Evolutionary conservation across 2,888 invertebrate genomes (phyloP).

Genomic region (Mythimna loreyi): DNA sequence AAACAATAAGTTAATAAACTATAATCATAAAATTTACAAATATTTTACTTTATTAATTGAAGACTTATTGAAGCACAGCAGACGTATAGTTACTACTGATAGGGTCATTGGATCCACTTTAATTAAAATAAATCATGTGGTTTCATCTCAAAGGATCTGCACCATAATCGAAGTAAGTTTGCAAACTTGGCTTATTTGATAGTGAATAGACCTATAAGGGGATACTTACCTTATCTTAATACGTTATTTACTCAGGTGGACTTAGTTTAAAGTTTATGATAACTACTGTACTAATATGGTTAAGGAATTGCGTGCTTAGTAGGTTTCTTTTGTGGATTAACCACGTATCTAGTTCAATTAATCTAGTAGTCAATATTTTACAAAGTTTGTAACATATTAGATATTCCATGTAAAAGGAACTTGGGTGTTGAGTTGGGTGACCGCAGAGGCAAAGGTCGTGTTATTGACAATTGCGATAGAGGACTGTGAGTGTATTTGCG

Average conservation of each 20-base stretch:
- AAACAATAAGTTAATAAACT: neutral
- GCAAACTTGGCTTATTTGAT: slow-evolving; percentile 34
- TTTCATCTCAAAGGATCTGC: slow-evolving; percentile 35
- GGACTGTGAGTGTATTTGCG: neutral
- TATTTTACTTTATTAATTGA: neutral
- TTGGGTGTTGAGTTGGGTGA: neutral
- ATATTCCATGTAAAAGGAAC: neutral
- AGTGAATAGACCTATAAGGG: slow-evolving; percentile 19
- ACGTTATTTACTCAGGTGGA: neutral
- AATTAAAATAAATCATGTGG: slow-evolving; percentile 26
- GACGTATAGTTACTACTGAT: slow-evolving; percentile 7
- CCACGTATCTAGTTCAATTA: no score
- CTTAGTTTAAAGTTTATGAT: slow-evolving; percentile 33
- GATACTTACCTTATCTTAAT: slow-evolving; percentile 1
- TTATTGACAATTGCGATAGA: neutral
- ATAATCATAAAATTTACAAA: neutral
- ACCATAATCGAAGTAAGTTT: slow-evolving; percentile 34
- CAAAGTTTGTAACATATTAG: neutral
- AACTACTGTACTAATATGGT: slow-evolving; percentile 4
- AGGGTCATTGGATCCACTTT: neutral
- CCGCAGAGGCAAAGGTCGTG: neutral
- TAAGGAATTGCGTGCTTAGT: slow-evolving; percentile 11
- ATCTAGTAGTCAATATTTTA: neutral
- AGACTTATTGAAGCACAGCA: neutral
- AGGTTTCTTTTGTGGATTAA: slow-evolving; percentile 7